Conservation (phyloP, 92 coral and sea anemone species). For the Heteractis magnifica region DNA sequence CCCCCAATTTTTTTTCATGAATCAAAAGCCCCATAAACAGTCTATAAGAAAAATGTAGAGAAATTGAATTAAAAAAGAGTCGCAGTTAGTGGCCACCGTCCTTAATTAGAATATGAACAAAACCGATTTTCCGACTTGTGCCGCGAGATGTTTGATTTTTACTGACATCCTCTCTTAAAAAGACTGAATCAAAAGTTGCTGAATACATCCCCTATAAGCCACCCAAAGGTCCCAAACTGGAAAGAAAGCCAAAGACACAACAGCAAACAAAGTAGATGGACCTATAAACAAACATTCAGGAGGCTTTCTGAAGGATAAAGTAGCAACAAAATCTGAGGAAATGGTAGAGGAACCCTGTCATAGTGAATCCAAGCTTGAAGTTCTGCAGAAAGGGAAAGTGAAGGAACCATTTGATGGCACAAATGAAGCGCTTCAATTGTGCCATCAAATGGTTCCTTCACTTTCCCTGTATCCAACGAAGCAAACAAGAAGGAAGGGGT, state of each 20-base stretch:
- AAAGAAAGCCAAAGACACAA: not conserved
- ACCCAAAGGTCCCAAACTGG: not conserved
- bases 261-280: not conserved
- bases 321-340: not conserved
- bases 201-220: not conserved
- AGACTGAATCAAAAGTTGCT: not conserved
- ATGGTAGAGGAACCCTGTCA: not conserved
- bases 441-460: too few species aligned
- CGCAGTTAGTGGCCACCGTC: too few species aligned
- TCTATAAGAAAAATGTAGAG: too few species aligned
- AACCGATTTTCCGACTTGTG: too few species aligned
- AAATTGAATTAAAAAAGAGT: too few species aligned
- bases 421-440: too few species aligned
- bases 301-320: not conserved
- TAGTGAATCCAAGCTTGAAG: not conserved
- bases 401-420: not conserved
- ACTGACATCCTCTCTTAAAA: too few species aligned
- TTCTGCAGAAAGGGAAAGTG: not conserved
- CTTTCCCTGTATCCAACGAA: not conserved
- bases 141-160: too few species aligned
- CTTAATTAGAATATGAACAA: too few species aligned
- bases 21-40: too few species aligned
- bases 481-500: not conserved
- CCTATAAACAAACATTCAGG: not conserved
- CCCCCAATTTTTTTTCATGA: too few species aligned